Conservation (phyloP, 2,113 vertebrate genomes). For the Gallinago jamesoni region DNA sequence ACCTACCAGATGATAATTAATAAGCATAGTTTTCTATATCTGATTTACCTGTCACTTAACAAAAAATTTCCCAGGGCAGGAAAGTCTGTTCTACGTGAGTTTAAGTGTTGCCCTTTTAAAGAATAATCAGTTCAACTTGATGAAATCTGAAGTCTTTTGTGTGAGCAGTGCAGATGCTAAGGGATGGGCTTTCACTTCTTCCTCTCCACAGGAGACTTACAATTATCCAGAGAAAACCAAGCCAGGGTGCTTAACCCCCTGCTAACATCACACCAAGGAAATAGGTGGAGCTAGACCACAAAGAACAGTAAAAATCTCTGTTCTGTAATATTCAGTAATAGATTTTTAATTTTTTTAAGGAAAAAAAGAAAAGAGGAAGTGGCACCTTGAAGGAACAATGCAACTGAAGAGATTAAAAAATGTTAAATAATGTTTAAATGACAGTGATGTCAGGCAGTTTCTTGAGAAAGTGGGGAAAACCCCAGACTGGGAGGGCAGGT, state of each 20-base stretch:
- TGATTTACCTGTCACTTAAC: neutral
- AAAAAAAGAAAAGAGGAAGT: neutral
- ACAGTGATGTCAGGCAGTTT: neutral
- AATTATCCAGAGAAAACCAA: neutral
- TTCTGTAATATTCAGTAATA: neutral
- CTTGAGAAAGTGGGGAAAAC: neutral
- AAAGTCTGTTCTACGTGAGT: neutral
- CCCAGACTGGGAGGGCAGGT: neutral
- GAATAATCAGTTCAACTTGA: neutral
- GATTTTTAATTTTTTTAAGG: accelerated
- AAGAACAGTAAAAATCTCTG: neutral
- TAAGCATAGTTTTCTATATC: neutral
- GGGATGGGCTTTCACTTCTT: neutral
- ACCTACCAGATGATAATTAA: neutral
- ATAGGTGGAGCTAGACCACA: neutral
- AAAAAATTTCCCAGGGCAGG: neutral
- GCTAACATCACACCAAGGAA: neutral
- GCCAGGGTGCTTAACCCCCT: neutral
- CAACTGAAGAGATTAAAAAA: neutral
- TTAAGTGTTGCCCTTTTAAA: neutral
- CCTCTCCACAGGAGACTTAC: neutral
- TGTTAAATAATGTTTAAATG: neutral
- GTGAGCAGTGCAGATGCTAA: neutral
- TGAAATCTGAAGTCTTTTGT: neutral
- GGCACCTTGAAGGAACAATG: neutral